Base-by-base conservation (phyloP, 2,797 vertebrate species). In the Muscicapa striata region DNA sequence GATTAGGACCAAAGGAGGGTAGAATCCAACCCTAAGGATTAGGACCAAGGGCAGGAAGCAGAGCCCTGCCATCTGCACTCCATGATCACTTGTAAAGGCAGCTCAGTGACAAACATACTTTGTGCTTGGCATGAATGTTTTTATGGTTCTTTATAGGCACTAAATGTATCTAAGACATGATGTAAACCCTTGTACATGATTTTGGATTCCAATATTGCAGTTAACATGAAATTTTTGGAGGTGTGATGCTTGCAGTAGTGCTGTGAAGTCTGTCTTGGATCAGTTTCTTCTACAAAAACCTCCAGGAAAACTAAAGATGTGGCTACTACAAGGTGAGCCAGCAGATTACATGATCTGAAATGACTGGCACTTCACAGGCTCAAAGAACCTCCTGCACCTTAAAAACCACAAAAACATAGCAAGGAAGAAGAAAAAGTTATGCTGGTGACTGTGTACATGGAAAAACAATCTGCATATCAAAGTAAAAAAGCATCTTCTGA, bases 171-270 rank as follows among this genome's bases (percentile, higher is more conserved):
- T 40, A 81, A 80, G 13, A 57, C 8, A 61, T 0, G 0, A 81
- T 32, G 27, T 18, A 88, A 94, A 84, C 32, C 5, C 67, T 73
- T 15, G 16, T 15, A 46, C 8, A 1, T 19, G 11, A 76, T 64
- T 90, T 34, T 46, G 26, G 43, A 87, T 81, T 81, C 26, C 0
- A 0, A 22, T 38, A 83, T 2, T 1, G 1, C 6, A 2, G 23
- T 7, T 62, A 17, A 55, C 14, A 29, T 7, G 59, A 73, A 48
- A 84, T 67, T 82, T 84, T 70, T 59, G 43, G 58, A 84, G 36
- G 24, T 27, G 10, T 18, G 9, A 84, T 55, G 64, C 40, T 69
- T 62, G 43, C 9, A 79, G 63, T 29, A 81, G 30, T 27, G 51
- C 70, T 62, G 27, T 70, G 16, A 92, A 87, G 27, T 62, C 34